Conservation (phyloP, 2,888 invertebrate species). For the Cryptus viduatorius region DNA sequence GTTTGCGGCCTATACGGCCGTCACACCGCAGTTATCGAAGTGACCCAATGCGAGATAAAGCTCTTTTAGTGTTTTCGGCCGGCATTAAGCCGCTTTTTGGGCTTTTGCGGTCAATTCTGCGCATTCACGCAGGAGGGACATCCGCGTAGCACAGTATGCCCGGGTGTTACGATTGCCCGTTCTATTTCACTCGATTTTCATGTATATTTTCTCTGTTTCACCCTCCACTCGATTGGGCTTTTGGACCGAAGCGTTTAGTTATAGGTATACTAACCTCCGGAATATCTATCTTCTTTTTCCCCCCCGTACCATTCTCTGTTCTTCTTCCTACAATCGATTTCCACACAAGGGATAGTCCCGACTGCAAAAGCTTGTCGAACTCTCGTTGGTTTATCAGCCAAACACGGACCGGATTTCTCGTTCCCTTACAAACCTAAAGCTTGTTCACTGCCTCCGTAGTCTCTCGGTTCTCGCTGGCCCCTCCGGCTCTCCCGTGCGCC, state of each 20-base stretch:
- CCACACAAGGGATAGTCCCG: slow-evolving; percentile 11
- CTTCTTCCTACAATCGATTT: slow-evolving; percentile 13
- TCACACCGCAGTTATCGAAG: slow-evolving; percentile 74
- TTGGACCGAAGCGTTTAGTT: neutral
- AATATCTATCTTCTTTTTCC: neutral
- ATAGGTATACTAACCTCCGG: slow-evolving; percentile 10
- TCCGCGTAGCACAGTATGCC: neutral
- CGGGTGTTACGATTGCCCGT: neutral
- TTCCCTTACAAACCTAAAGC: slow-evolving; percentile 48
- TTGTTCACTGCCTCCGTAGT: slow-evolving; percentile 55
- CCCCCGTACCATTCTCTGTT: neutral
- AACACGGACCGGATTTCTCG: slow-evolving; percentile 14
- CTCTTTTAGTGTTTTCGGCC: slow-evolving; percentile 57
- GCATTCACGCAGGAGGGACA: slow-evolving; percentile 1
- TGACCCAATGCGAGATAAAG: slow-evolving; percentile 71
- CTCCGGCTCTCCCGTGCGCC: slow-evolving; percentile 68
- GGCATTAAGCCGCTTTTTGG: slow-evolving; percentile 42
- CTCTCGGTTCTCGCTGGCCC: slow-evolving; percentile 64
- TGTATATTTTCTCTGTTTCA: slow-evolving; percentile 20
- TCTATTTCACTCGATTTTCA: slow-evolving; percentile 32
- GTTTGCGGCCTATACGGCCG: slow-evolving; percentile 31
- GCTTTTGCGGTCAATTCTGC: slow-evolving; percentile 36
- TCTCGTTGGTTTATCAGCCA: slow-evolving; percentile 48
- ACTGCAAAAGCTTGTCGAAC: slow-evolving; percentile 35
- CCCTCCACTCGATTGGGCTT: slow-evolving; percentile 8